Base-by-base conservation (phyloP, 2,113 vertebrate species). In the Sinocyclocheilus anophthalmus region DNA sequence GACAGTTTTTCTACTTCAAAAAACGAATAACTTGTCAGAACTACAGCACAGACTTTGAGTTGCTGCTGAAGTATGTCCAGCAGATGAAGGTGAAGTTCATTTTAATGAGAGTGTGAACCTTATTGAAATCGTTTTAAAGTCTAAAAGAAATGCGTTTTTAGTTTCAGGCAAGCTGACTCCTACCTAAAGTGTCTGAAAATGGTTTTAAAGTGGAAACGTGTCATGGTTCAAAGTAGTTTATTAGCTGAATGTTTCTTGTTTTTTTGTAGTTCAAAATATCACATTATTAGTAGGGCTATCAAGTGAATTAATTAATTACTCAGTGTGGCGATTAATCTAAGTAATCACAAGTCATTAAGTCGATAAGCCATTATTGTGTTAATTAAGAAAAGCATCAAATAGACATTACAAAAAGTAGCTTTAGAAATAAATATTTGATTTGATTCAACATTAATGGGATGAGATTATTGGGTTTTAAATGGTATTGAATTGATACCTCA, bases 11-110 rank as follows among this genome's bases (percentile, higher is more conserved):
- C 24, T 3, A 11, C 16, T 48, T 76, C 45, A 50, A 45, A 45
- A 65, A 72, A 72, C 16, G 3, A 72, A 72, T 22, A 72, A 73
- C 39, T 73, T 45, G 70, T 73, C 39, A 76, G 48, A 30, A 76
- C 0, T 26, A 18, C 26, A 53, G 48, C n/a, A 50, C 13, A 76
- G 75, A 24, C 24, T 26, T 61, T n/a, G 48, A 26, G n/a, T 24
- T 14, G 42, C 73, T 26, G 67, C 30, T 3, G 26, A 20, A 20
- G 30, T 4, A 69, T 33, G 42, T 42, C 69, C 9, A 42, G 20
- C 4, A 42, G 18, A 22, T 72, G 18, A 39, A 73, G 37, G 37
- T 13, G 20, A n/a, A 73, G 37, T 42, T 73, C 0, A n/a, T 42
- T 73, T 73, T 42, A 73, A 45, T n/a, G 20, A 22, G 18, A 1